Evolutionary conservation across 2,797 vertebrate genomes (phyloP), one percentile per base, ranked within the genome.

Genomic region (Syndactyla subalaris): DNA sequence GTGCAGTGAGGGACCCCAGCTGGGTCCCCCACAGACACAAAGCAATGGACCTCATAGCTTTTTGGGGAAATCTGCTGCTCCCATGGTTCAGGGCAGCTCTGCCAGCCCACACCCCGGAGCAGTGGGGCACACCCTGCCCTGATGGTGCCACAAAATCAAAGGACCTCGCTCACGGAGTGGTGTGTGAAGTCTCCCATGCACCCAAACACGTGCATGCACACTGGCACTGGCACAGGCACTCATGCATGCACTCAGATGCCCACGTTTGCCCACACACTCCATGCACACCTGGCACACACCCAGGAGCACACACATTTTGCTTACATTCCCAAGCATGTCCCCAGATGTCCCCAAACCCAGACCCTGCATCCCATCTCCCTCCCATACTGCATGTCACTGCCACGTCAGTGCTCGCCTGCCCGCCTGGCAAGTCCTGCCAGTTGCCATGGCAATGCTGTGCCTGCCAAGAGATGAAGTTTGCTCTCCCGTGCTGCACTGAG

Each of bases 381-480:
- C 67, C 71, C 0, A 1, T 46, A n/a, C 59, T 49, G 76, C 6
- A 5, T 76, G 75, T 46, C 62, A 34, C 45, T 7, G 6, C 65
- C 68, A 34, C 39, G 0, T 68, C 90, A 86, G 72, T 23, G 67
- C 85, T 89, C 1, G 12, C 55, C 87, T 87, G 92, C 88, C 88
- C 3, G 34, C 76, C 93, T 68, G 77, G 89, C 93, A 92, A 78
- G 11, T 92, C 91, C 84, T 91, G 78, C 81, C 20, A 3, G 96
- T 96, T 96, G 81, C 82, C 57, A 95, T 96, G 95, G 96, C 72
- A 65, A 96, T 80, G 3, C 68, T 34, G 75, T 4, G 48, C 63
- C 87, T 88, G 85, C 68, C 75, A 76, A 76, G 52, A 92, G 85
- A 92, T 61, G 65, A 82, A 87, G 67, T 83, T 93, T 76, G 36